Conservation (phyloP, 1,140 invertebrate species). For the Camponotus pennsylvanicus region DNA sequence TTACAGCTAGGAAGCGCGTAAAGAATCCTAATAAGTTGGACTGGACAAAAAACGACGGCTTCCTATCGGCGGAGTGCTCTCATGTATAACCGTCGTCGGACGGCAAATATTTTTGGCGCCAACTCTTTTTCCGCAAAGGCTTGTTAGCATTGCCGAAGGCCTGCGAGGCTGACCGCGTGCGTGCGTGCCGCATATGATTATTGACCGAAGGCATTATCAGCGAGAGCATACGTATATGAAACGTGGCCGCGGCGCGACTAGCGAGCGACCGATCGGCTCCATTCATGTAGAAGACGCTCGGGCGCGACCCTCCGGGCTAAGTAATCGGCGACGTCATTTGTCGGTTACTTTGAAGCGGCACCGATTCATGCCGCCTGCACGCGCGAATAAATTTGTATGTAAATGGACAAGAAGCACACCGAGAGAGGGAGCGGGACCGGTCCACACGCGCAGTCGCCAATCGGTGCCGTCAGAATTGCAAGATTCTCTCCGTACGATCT, state of each 20-base stretch:
- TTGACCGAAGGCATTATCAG: constrained; percentile 81
- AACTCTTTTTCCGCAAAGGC: constrained; percentile 77
- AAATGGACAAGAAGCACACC: constrained; percentile 49
- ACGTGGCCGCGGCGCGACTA: constrained; percentile 38
- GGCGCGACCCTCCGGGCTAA: constrained; percentile 26
- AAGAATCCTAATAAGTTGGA: constrained; percentile 33
- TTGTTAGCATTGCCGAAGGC: constrained; percentile 76
- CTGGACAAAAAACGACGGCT: constrained; percentile 42
- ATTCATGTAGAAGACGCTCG: constrained; percentile 58
- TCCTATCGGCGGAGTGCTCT: constrained; percentile 66
- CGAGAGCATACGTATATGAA: constrained; percentile 65
- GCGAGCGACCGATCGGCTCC: constrained; percentile 46
- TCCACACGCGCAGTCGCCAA: neutral
- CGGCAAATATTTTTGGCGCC: constrained; percentile 82
- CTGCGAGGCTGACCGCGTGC: constrained; percentile 66
- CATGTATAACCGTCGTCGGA: constrained; percentile 71
- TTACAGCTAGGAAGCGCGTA: neutral
- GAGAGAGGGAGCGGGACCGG: constrained; percentile 19
- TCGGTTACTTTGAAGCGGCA: constrained; percentile 54
- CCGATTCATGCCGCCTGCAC: constrained; percentile 56
- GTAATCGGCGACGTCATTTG: constrained; percentile 57
- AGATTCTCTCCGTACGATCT: neutral
- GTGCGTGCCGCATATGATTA: constrained; percentile 72
- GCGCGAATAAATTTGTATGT: constrained; percentile 65
- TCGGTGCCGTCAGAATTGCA: constrained; percentile 16